Base-by-base conservation (phyloP, 2,113 vertebrate species). In the Podocnemis expansa region DNA sequence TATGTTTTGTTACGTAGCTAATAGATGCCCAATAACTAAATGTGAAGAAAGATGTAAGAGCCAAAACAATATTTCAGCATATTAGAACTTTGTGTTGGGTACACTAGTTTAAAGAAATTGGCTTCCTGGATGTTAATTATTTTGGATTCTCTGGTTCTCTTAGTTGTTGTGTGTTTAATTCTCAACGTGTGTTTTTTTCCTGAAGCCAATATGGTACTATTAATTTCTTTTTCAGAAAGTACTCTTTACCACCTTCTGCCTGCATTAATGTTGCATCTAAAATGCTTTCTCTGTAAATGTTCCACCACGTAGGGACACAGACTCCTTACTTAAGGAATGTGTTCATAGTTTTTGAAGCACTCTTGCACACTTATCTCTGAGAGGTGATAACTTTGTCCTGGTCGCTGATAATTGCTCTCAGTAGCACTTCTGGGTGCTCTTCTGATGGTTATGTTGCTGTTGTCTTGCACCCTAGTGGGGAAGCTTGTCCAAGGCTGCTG, bases 261-360 rank as follows among this genome's bases (percentile, higher is more conserved):
- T 43, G 38, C 25, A 75, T 75, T 75, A 10, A 10, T 73, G 22
- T 25, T 73, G 38, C 41, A 10, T 43, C 11, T 75, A 67, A 14
- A 21, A n/a, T 17, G 21, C 8, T 21, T n/a, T 67, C 6, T n/a
- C 31, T 67, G 16, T 67, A 67, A n/a, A 67, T 34, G 7, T 67
- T 10, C 31, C 34, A 67, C 63, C 63, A n/a, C n/a, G 19, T 67
- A n/a, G 34, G 34, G 34, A 5, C 17, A 8, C 34, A 67, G 63
- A 34, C 5, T 67, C 63, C 63, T 2, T 41, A 5, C 6, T 21
- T 22, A 79, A 2, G 7, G 6, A 4, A 41, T 51, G 14, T n/a
- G 34, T 67, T n/a, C 43, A 5, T 43, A 1, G 58, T 49, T 29
- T 52, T 16, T 5, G 1, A 2, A 38, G 51, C 43, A 1, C 2